phyloP scores from a whole-genome alignment of 53 echinoderm and acorn worm genomes.

The Glandiceps talaboti region DNA sequence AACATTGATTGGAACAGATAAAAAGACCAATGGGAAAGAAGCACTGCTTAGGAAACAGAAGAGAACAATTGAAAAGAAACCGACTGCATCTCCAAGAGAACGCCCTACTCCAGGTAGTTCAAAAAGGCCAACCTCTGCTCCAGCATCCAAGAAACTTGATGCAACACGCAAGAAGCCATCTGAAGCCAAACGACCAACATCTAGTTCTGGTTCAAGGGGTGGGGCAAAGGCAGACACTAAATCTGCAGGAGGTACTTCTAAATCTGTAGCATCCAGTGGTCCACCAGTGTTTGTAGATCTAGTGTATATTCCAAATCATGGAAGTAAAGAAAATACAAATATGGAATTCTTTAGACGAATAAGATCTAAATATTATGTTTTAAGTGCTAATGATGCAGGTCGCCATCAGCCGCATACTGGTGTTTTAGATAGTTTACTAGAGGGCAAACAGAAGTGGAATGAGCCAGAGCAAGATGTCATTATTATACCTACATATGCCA shows the following conservation, averaged over 20 bases:
- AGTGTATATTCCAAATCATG: constrained; percentile 86
- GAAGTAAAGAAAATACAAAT: constrained; percentile 72
- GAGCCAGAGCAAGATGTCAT: constrained; percentile 56
- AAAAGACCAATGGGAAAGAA: constrained; percentile 16
- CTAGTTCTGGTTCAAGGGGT: constrained; percentile 40
- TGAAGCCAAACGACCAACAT: constrained; percentile 57
- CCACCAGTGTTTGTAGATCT: constrained; percentile 86
- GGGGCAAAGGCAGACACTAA: constrained; percentile 43
- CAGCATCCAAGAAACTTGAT: constrained; percentile 50
- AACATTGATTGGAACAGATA: background rate
- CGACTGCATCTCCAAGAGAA: constrained; percentile 3
- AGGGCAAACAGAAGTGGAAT: constrained; percentile 84
- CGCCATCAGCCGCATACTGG: constrained; percentile 55
- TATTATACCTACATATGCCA: constrained; percentile 91
- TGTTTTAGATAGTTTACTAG: constrained; percentile 78
- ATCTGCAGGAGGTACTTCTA: constrained; percentile 27
- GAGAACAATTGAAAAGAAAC: constrained; percentile 18
- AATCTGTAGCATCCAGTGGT: constrained; percentile 79
- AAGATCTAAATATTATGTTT: constrained; percentile 82
- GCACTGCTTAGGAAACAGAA: constrained; percentile 18
- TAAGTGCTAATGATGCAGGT: constrained; percentile 78
- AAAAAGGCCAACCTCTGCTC: background rate
- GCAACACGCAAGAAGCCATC: background rate
- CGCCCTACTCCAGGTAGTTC: background rate
- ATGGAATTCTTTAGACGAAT: constrained; percentile 91